A percentile compares a stretch with the other conserved stretches of the same genome.
These are phyloP conservation scores for Willowsia nigromaculata DNA, from an alignment of 2,888 invertebrate genomes.

Conservation along the genomic window DNA sequence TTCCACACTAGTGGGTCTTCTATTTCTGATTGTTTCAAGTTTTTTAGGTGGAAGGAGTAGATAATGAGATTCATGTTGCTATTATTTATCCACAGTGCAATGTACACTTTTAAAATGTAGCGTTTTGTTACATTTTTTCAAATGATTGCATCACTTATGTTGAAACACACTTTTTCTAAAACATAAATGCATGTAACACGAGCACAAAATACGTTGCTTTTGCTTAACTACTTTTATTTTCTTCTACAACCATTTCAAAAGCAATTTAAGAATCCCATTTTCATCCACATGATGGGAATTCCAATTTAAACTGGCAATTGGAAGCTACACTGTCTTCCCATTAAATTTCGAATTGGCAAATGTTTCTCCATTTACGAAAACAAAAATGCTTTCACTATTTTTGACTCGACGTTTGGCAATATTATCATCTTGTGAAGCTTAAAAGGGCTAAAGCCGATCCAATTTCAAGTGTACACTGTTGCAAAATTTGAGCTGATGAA, in stretches of 20 bases:
- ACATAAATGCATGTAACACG: neutral
- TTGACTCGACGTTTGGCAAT: neutral
- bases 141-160: neutral
- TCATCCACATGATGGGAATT: conserved; percentile 28
- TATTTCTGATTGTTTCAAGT: neutral
- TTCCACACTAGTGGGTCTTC: neutral
- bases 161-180: neutral
- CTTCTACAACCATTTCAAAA: neutral
- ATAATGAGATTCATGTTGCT: conserved; percentile 34
- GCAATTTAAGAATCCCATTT: conserved; percentile 7
- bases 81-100: neutral
- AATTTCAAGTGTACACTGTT: too few relatives aligned
- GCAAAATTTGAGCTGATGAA: too few relatives aligned
- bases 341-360: neutral
- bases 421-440: too few relatives aligned
- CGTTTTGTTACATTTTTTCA: neutral
- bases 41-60: conserved; percentile 27
- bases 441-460: too few relatives aligned
- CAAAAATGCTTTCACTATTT: neutral
- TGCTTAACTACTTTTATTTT: neutral
- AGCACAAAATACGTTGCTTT: neutral
- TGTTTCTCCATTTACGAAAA: conserved; percentile 12
- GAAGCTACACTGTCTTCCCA: conserved; percentile 16
- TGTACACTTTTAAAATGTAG: neutral
- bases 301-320: conserved; percentile 38